These are phyloP conservation scores for Sander vitreus DNA, from an alignment of 2,113 vertebrate genomes.

Conservation along the genomic window DNA sequence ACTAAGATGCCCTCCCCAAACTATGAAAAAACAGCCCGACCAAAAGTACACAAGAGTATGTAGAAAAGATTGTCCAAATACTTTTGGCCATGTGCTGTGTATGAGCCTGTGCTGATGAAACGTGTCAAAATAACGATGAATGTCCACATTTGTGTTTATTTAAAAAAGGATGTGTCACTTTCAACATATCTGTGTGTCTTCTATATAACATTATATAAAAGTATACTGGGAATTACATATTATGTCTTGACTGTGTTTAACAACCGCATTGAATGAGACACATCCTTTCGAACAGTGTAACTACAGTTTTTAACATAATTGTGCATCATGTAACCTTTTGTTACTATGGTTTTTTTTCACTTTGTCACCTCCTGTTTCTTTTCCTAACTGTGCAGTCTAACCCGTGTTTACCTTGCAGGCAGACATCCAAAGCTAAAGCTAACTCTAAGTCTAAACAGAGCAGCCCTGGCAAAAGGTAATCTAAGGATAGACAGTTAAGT, in stretches of 20 bases:
- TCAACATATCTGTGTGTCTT: neutral
- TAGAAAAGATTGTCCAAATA: conserved; percentile 22
- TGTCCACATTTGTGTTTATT: conserved; percentile 17
- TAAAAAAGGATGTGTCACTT: conserved; percentile 37
- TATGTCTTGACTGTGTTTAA: neutral
- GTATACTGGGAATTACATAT: neutral
- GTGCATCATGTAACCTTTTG: conserved; percentile 9
- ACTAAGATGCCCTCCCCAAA: neutral
- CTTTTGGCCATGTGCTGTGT: conserved; percentile 24
- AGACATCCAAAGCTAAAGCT: conserved; percentile 87
- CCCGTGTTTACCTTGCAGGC: conserved; percentile 91
- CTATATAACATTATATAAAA: neutral
- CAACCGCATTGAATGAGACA: conserved; percentile 25
- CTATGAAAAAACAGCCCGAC: neutral
- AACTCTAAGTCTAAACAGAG: conserved; percentile 85
- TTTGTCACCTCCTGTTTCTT: conserved; percentile 12
- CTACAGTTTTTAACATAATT: conserved; percentile 7
- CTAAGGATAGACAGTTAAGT: conserved; percentile 46
- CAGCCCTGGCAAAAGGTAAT: conserved; percentile 90
- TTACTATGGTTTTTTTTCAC: neutral
- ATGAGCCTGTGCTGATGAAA: neutral
- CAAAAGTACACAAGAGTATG: neutral
- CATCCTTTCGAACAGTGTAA: conserved; percentile 23
- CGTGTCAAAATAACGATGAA: neutral
- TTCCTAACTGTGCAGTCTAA: conserved; percentile 63